Evolutionary conservation across 1,140 invertebrate species (phyloP), one percentile per base, ranked within the genome.

Genomic region (Eriosoma lanigerum): DNA sequence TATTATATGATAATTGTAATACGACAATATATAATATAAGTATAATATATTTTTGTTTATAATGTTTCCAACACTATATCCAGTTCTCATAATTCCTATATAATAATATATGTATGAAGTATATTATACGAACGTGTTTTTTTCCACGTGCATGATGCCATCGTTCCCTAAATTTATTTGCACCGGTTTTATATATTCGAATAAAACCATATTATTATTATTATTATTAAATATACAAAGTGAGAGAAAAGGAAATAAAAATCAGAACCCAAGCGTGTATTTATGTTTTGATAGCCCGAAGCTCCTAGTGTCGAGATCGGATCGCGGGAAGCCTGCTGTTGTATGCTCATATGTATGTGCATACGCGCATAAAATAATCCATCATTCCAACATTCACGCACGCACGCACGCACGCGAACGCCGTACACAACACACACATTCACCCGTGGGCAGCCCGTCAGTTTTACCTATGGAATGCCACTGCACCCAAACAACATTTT

Each of bases 401-500:
- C 54, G 56, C n/a, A 76, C 54, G 24, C 72, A 76, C 73, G 56
- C 17, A 78, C 75, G 19, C 54, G 19, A 46, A 72, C 9, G 48
- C 48, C 3, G 9, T 21, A 9, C 21, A 19, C 24, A 5, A 12
- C 38, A 62, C 52, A 76, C 54, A 44, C 38, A 48, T 6, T 46
- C 56, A 78, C 54, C 75, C 75, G 75, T 78, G 54, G 75, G 75
- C 75, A 78, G 75, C 32, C 44, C 56, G 75, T 78, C 75, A 78
- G 38, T 78, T 78, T 78, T 62, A 78, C 56, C 75, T 78, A 58
- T 78, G 75, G 75, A 78, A 78, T 78, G 75, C 75, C 75, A 78
- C 75, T 78, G 75, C 75, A 78, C 75, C 75, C 54, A 78, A 78
- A 78, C 75, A 78, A 78, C 75, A 78, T 78, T 78, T 78, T 78